Evolutionary conservation across 2,113 vertebrate species (phyloP), one percentile per base, ranked within the genome.

Genomic region (Mus spicilegus): DNA sequence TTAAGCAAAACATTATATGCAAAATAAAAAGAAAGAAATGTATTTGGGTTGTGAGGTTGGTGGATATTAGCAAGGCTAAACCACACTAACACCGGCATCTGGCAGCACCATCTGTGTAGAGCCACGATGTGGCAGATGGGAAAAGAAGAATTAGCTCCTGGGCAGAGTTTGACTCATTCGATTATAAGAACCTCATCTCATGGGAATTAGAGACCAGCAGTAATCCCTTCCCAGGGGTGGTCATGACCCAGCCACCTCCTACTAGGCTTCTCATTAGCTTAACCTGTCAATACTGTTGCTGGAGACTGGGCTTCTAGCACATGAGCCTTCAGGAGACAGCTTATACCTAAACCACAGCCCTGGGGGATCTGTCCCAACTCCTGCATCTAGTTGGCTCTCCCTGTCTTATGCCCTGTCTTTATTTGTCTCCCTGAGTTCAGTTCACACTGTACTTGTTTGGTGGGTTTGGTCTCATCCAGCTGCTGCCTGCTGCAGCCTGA

Each of bases 1-100:
- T 19, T 85, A 85, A 39, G 58, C n/a, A 65, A 85, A 65, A 33
- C n/a, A 63, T 84, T 28, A 65, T 3, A 85, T 24, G 46, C 26
- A 65, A 65, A 63, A 9, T 84, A 56, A 36, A 65, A 28, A 14
- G 39, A 46, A 46, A 63, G 39, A 19, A 19, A 65, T 28, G 11
- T 39, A 39, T 42, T 42, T 77, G 58, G 10, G 4, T 54, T 19
- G 49, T 77, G 46, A 87, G 51, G n/a, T n/a, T 54, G 19, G 26
- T 46, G 7, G 36, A 26, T 78, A 39, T n/a, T 69, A 10, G 49
- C 67, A 56, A 93, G 42, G 33, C 58, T 39, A 33, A 65, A 17
- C 26, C 39, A 46, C 7, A 4, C 4, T 51, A 61, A 39, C 3
- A 0, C 14, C 28, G 0, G 26, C 12, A 33, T 49, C 80, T 39